These are phyloP conservation scores for Andrena bucephala DNA, from an alignment of 2,888 invertebrate genomes.

Conservation along the genomic window DNA sequence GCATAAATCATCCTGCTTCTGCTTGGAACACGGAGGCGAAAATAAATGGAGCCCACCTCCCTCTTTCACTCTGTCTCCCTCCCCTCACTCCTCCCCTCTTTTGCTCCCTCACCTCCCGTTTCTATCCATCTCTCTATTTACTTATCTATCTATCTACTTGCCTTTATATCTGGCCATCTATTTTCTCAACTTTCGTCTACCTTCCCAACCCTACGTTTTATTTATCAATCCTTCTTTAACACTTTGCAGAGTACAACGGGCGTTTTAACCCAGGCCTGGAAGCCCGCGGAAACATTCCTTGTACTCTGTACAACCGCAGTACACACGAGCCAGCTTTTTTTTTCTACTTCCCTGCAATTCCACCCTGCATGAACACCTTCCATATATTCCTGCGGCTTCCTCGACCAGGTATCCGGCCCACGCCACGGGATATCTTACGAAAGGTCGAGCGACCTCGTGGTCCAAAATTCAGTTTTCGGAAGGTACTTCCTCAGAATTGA, in stretches of 20 bases:
- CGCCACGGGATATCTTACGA: conserved; percentile 52
- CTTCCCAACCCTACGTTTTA: not conserved
- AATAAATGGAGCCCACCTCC: conserved; percentile 76
- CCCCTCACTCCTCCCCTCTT: not conserved
- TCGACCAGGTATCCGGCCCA: conserved; percentile 63
- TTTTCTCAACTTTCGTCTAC: not conserved
- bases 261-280: conserved; percentile 3
- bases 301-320: conserved; percentile 26
- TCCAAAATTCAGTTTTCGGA: conserved; percentile 51
- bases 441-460: conserved; percentile 45
- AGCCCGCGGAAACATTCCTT: conserved; percentile 22
- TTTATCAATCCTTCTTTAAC: conserved; percentile 17
- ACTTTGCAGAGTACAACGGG: conserved; percentile 39
- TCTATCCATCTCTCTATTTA: conserved; percentile 13
- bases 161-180: conserved; percentile 3
- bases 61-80: conserved; percentile 30
- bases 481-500: conserved; percentile 8
- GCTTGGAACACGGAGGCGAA: conserved; percentile 76
- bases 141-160: not conserved
- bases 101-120: not conserved
- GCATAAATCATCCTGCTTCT: conserved; percentile 81
- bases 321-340: conserved; percentile 28
- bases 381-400: conserved; percentile 65
- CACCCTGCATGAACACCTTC: conserved; percentile 68
- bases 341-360: conserved; percentile 11